A percentile compares a stretch with the other conserved stretches of the same genome.
These are phyloP conservation scores for Diploptera punctata DNA, from an alignment of 2,888 invertebrate species.

Conservation along the genomic window DNA sequence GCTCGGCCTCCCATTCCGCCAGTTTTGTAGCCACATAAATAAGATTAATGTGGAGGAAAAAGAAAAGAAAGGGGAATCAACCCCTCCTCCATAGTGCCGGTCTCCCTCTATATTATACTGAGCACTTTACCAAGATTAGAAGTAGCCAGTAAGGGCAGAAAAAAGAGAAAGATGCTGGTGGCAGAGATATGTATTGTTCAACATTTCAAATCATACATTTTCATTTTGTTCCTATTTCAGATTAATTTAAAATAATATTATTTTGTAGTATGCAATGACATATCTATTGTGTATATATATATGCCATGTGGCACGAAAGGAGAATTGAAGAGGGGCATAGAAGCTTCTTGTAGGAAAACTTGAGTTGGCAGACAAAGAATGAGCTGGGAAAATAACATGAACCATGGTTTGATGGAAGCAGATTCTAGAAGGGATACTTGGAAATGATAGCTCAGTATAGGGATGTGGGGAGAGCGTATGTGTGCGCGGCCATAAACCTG, in stretches of 20 bases:
- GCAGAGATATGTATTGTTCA: conserved; percentile 30
- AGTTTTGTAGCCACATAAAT: conserved; percentile 59
- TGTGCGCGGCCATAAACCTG: no score
- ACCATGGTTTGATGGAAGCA: no score
- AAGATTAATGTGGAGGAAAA: conserved; percentile 52
- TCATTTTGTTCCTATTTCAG: no score
- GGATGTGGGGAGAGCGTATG: no score
- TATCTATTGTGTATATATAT: neutral
- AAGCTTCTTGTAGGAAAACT: no score
- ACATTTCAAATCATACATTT: conserved; percentile 33
- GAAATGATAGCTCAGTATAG: no score
- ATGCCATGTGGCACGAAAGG: no score
- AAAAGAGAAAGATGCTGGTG: conserved; percentile 23
- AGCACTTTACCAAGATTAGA: conserved; percentile 43
- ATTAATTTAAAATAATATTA: no score
- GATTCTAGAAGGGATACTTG: no score
- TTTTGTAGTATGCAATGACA: neutral
- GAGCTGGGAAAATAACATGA: no score
- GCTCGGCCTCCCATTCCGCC: conserved; percentile 45
- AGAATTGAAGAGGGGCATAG: no score
- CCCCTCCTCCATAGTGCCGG: conserved; percentile 9
- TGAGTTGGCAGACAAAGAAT: no score
- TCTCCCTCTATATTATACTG: conserved; percentile 18
- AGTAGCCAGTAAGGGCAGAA: conserved; percentile 36
- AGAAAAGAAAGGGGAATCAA: conserved; percentile 22